Evolutionary conservation across 1,140 invertebrate genomes (phyloP).

Genomic region (Drosophila paulistorum): DNA sequence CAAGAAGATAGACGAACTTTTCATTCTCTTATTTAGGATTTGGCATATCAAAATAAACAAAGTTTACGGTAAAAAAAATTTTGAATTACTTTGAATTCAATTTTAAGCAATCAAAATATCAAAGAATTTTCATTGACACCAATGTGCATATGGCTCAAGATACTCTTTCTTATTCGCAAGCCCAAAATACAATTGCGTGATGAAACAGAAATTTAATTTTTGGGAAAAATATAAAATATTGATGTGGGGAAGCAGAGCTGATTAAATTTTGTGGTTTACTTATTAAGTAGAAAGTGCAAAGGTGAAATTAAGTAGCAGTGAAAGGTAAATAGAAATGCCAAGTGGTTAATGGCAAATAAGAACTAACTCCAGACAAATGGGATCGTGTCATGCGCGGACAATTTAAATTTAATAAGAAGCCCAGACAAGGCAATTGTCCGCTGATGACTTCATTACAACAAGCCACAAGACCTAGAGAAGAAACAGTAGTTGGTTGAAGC

Average conservation of each 20-base stretch:
- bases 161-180: not conserved
- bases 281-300: constrained; percentile 40
- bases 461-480: constrained; percentile 39
- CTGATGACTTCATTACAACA: constrained; percentile 76
- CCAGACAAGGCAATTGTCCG: constrained; percentile 57
- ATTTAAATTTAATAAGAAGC: constrained; percentile 63
- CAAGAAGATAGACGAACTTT: not conserved
- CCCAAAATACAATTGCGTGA: constrained; percentile 33
- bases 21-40: not conserved
- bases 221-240: constrained; percentile 21
- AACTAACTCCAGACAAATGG: constrained; percentile 24
- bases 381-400: constrained; percentile 35
- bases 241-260: constrained; percentile 34
- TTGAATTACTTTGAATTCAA: too few relatives aligned
- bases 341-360: not conserved
- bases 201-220: constrained; percentile 40
- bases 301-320: constrained; percentile 34
- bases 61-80: too few relatives aligned
- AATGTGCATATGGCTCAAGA: not conserved
- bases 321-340: constrained; percentile 26
- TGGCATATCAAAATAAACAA: too few relatives aligned
- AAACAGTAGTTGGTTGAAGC: constrained; percentile 32
- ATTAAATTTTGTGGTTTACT: constrained; percentile 54
- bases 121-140: too few relatives aligned
- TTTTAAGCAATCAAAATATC: too few relatives aligned